Evolutionary conservation across 2,113 vertebrate species (phyloP), one percentile per base, ranked within the genome.

Genomic region (Eurystomus gularis): DNA sequence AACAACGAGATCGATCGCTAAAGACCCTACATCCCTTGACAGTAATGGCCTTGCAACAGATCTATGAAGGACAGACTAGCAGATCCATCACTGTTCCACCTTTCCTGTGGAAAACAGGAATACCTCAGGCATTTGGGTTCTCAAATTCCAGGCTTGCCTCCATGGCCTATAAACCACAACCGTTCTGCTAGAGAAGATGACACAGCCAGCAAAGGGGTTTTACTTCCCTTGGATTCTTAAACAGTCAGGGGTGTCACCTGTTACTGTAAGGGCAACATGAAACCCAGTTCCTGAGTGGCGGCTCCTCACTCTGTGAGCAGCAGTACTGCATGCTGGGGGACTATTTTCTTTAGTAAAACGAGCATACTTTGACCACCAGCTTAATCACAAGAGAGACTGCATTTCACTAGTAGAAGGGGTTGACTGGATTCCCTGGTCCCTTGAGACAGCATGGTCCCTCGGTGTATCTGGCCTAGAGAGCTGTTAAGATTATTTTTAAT

Each of bases 1-100:
- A 37, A 23, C 37, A 69, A 42, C 8, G 14, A 28, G 49, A 85
- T 17, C 46, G 44, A 65, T 31, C 0, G 0, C 54, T 21, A 2
- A 70, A 81, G 55, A 66, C 6, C 4, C 68, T 66, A 35, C 9
- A 40, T 8, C 40, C 31, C 49, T 57, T 57, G 42, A 28, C 20
- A 92, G 64, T 17, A 11, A 55, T 12, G 17, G 44, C 46, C 46
- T 88, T 82, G n/a, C 39, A 87, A 21, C 0, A 5, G 21, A 31
- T 88, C 31, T 70, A 0, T 16, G 26, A 85, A 88, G 54, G 66
- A 90, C 58, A 88, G 46, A 88, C 40, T 37, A 81, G 28, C 55
- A 77, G 68, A 90, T 46, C 76, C 1, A 4, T 33, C 55, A 55
- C 42, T 42, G 20, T 52, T n/a, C 17, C 7, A 58, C 7, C 29